A percentile compares a stretch with the other conserved stretches of the same genome.
Evolutionary conservation across 2,888 invertebrate genomes (phyloP).

Genomic region (Euplagia quadripunctaria): DNA sequence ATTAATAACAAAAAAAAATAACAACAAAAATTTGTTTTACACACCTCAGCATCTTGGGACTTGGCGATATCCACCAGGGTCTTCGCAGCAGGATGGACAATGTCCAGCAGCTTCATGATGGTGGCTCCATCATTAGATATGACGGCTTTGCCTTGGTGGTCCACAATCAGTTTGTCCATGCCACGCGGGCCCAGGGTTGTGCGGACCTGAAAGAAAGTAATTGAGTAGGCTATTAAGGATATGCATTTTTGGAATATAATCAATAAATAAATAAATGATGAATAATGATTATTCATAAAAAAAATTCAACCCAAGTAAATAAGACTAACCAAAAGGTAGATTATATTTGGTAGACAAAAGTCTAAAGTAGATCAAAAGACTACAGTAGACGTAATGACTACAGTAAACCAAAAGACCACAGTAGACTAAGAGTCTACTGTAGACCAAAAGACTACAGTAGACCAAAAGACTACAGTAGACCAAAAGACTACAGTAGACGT

Average conservation of each 20-base stretch:
- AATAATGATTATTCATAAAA: not conserved
- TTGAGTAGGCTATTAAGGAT: not conserved
- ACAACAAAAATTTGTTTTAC: not conserved
- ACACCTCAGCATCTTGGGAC: slow-evolving; percentile 98
- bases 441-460: not conserved
- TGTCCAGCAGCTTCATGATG: slow-evolving; percentile 98
- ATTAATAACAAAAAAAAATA: no score
- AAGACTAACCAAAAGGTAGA: no score
- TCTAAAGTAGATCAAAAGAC: not conserved
- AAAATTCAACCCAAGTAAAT: no score
- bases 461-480: not conserved
- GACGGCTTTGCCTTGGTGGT: slow-evolving; percentile 95
- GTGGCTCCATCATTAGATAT: slow-evolving; percentile 99
- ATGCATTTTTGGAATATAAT: not conserved
- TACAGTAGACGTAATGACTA: no score
- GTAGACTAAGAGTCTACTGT: no score
- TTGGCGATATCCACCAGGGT: slow-evolving; percentile 99
- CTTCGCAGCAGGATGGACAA: slow-evolving; percentile 99
- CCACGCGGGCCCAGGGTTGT: slow-evolving; percentile 99
- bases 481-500: not conserved
- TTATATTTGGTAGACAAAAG: not conserved
- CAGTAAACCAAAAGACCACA: no score
- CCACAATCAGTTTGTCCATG: slow-evolving; percentile 99
- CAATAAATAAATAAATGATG: no score
- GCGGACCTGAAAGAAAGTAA: slow-evolving; percentile 82